phyloP scores from a whole-genome alignment of 2,113 vertebrate genomes.

The Lycaon pictus region DNA sequence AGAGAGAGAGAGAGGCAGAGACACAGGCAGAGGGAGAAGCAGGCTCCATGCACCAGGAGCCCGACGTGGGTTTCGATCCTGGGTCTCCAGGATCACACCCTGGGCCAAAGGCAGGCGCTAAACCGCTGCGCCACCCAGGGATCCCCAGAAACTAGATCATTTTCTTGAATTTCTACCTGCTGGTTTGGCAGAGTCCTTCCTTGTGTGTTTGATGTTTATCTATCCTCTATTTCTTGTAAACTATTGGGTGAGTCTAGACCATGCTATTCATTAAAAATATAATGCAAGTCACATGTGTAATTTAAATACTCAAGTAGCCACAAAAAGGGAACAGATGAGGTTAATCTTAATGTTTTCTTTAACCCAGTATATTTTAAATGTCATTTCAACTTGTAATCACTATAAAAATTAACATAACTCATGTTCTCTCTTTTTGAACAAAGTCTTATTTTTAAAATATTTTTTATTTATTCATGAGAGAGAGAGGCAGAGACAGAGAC shows the following conservation, averaged over 20 bases:
- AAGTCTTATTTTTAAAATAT: background rate
- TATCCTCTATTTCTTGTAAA: background rate
- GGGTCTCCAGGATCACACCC: too few relatives aligned
- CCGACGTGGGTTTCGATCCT: too few relatives aligned
- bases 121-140: too few relatives aligned
- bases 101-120: too few relatives aligned
- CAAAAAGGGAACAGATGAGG: background rate
- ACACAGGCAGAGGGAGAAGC: too few relatives aligned
- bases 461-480: too few relatives aligned
- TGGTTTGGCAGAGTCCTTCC: background rate
- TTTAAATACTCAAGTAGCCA: background rate
- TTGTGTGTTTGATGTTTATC: background rate
- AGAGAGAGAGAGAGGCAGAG: too few relatives aligned
- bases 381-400: background rate
- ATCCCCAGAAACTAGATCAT: background rate
- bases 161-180: constrained; percentile 17
- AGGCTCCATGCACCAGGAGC: too few relatives aligned
- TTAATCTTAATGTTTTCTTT: constrained; percentile 24
- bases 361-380: background rate
- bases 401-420: background rate
- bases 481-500: too few relatives aligned
- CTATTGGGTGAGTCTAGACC: background rate
- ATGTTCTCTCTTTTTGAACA: background rate
- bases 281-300: background rate
- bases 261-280: background rate